Percentiles rank a stretch among this genome's conserved stretches.
These are phyloP conservation scores for Drosophila nigricruria DNA, from an alignment of 2,888 invertebrate species.

Conservation along the genomic window DNA sequence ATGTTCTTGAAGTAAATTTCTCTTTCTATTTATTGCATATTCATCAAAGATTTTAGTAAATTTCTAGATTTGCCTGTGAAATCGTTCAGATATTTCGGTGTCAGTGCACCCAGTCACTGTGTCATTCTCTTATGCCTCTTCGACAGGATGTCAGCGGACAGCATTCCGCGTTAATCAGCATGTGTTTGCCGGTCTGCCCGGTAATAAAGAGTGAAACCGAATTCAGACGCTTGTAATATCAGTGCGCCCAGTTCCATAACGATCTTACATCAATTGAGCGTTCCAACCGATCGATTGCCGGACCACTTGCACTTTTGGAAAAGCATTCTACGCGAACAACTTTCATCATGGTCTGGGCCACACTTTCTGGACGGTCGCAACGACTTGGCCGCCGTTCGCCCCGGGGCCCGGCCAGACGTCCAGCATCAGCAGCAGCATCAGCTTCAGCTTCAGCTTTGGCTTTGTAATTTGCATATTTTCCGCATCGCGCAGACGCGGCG, in stretches of 20 bases:
- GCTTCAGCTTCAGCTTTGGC: conserved; percentile 13
- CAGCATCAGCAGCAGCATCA: not conserved
- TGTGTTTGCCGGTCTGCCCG: conserved; percentile 2
- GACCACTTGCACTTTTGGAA: conserved; percentile 73
- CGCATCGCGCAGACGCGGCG: conserved; percentile 66
- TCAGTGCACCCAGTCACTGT: conserved; percentile 11
- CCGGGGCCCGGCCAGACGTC: conserved; percentile 39
- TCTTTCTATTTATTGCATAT: too few species aligned
- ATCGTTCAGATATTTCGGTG: not conserved
- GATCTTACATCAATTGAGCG: conserved; percentile 71
- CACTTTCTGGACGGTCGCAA: conserved; percentile 67
- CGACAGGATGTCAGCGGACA: conserved; percentile 12
- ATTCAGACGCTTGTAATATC: conserved; percentile 32
- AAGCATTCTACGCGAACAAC: conserved; percentile 69
- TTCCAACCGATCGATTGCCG: conserved; percentile 40
- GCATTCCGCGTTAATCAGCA: conserved; percentile 39
- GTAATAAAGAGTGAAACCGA: conserved; percentile 53
- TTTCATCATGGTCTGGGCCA: conserved; percentile 63
- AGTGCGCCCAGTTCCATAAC: conserved; percentile 49
- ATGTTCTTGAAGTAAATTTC: too few species aligned
- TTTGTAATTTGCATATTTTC: conserved; percentile 77
- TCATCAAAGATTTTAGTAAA: not conserved
- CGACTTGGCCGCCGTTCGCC: conserved; percentile 27
- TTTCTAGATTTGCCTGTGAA: not conserved
- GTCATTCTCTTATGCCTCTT: conserved; percentile 1